A percentile compares a stretch with the other conserved stretches of the same genome.
Conservation (phyloP, 2,113 vertebrate species). For the Glaucomys volans region DNA sequence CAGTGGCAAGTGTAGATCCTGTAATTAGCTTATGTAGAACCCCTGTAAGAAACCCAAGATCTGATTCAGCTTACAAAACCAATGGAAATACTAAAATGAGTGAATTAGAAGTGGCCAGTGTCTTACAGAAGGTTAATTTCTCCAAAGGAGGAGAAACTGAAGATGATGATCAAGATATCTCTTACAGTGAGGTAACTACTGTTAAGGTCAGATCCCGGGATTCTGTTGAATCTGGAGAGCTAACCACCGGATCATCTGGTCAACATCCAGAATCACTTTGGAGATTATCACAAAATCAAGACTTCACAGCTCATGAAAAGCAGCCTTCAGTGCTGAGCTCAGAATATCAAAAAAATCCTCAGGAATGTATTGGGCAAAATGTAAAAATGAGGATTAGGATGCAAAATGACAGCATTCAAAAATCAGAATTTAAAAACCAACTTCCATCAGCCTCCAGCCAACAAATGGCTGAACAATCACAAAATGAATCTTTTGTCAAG, state of each 20-base stretch:
- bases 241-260: too few species aligned
- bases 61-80: conserved; percentile 72
- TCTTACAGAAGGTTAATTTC: too few species aligned
- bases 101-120: conserved; percentile 16
- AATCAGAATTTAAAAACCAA: too few species aligned
- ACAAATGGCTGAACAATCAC: neutral
- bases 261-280: too few species aligned
- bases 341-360: conserved; percentile 26
- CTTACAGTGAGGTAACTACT: too few species aligned
- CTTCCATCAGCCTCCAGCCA: too few species aligned
- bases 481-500: conserved; percentile 46
- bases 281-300: neutral
- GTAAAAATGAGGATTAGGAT: neutral
- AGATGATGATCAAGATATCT: too few species aligned
- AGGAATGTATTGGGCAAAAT: neutral
- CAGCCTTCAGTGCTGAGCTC: neutral
- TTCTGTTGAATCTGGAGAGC: too few species aligned
- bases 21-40: conserved; percentile 76
- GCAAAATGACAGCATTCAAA: neutral
- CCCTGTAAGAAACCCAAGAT: conserved; percentile 73
- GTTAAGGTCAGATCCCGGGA: too few species aligned
- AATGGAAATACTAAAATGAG: conserved; percentile 62
- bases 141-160: too few species aligned
- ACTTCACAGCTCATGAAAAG: conserved; percentile 50
- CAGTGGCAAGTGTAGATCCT: conserved; percentile 60